Evolutionary conservation across 2,888 invertebrate species (phyloP), one percentile per base, ranked within the genome.

Genomic region (Mellilla xanthometata): DNA sequence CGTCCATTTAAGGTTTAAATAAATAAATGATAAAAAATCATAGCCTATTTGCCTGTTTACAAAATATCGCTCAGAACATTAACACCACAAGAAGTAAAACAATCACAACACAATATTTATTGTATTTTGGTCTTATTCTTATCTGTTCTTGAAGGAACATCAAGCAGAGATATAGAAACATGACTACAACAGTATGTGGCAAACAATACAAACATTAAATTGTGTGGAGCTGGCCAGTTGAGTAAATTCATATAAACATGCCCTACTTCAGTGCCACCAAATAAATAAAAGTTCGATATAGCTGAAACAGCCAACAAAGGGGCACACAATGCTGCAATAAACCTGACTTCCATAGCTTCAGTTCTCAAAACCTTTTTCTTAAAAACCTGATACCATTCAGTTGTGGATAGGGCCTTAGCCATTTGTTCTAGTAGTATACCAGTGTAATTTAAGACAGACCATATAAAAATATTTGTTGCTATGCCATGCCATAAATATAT

Each of bases 401-500:
- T 86, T 35, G 76, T 71, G 4, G 91, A 87, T 22, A 92, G 48
- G 12, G 71, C 60, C 68, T 87, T 92, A 1, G 91, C 92, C 8
- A 92, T 43, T 58, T 92, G 91, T 82, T 98, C 98, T 9, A 95
- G 70, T 7, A 92, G 83, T 32, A 98, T 90, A 22, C 96, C 97
- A 3, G 94, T 54, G 70, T 94, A 97, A 83, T 98, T 98, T n/a
- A 97, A 80, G 6, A 92, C 61, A n/a, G 95, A 92, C 98, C 98
- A 99, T 42, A 96, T 84, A 48, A 97, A 92, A 55, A 98, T 93
- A 62, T 93, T 93, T 53, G 86, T 84, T 49, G 94, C 93, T 32
- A 94, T 92, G 23, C 97, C 97, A 77, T 99, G 99, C 98, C 98
- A 99, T 49, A 96, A 72, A 66, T 93, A 97, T 19, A 98, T 94